Evolutionary conservation across 2,888 invertebrate genomes (phyloP), one percentile per base, ranked within the genome.

Genomic region (Cotesia congregata): DNA sequence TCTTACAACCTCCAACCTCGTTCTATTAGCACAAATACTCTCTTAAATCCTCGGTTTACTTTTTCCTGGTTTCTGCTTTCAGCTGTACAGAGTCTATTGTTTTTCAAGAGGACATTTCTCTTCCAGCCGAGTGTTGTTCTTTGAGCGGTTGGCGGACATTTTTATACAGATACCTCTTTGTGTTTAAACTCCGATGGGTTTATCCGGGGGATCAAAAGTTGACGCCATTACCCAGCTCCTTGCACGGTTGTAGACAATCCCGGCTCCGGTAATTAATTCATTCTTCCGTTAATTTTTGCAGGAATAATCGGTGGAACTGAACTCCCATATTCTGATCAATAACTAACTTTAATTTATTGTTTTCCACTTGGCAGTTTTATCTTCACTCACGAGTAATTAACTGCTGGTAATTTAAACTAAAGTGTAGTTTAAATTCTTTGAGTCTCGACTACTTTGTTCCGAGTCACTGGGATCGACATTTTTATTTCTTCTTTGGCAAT

Each of bases 1-100:
- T 50, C 7, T 30, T 71, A n/a, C 5, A n/a, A 76, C 78, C 78
- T 79, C 80, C 12, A 50, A 77, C 76, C 77, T 78, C 76, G 69
- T 71, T 60, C 76, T 61, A 39, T 67, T 75, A 50, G 50, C 12
- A 50, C 50, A 12, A 50, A 50, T 50, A 50, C 50, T 50, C 50
- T 50, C 50, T 12, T 50, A 50, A 50, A 50, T 77, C 38, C 38
- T n/a, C 60, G 65, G 61, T 72, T 39, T 75, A 74, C 73, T 39
- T 9, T 6, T 67, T 71, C 68, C 60, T 64, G 65, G 59, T 67
- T 68, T 39, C 20, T 30, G 30, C 30, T 5, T 59, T 17, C 62
- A 39, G 39, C 39, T 74, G 6, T 64, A 20, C 20, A 30, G 9
- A 6, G 30, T 60, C 30, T 67, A 41, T 73, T 69, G 62, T 74